Conservation (phyloP, 2,888 invertebrate genomes). For the Cenopis cana region DNA sequence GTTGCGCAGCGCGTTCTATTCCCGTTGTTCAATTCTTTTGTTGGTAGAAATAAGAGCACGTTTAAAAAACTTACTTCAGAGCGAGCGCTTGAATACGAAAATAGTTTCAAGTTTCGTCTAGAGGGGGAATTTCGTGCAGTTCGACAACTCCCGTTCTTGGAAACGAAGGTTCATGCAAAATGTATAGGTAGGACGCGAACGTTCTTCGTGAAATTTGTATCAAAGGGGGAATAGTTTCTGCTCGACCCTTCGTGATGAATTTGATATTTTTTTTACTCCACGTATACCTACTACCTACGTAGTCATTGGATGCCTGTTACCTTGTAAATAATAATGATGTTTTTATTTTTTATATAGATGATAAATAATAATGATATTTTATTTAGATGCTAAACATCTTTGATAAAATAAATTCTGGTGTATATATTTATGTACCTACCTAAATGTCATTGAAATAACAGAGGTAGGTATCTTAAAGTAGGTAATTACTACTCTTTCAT, state of each 20-base stretch:
- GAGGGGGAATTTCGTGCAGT: constrained; percentile 55
- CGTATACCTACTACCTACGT: neutral
- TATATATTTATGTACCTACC: too few relatives aligned
- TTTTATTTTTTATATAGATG: too few relatives aligned
- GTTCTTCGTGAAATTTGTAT: constrained; percentile 64
- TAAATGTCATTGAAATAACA: too few relatives aligned
- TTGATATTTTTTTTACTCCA: constrained; percentile 62
- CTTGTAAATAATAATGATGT: constrained; percentile 13
- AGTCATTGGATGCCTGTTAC: neutral
- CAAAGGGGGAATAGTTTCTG: constrained; percentile 59
- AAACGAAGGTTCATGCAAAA: constrained; percentile 75
- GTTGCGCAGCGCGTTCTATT: constrained; percentile 14
- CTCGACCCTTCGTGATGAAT: constrained; percentile 57
- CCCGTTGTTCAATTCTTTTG: constrained; percentile 21
- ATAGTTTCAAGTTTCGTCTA: constrained; percentile 61
- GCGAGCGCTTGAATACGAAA: constrained; percentile 52
- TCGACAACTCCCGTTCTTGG: constrained; percentile 51
- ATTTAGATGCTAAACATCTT: too few relatives aligned
- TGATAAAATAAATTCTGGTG: too few relatives aligned
- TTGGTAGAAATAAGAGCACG: constrained; percentile 33
- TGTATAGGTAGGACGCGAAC: constrained; percentile 66
- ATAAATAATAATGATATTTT: too few relatives aligned
- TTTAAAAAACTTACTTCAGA: constrained; percentile 36
- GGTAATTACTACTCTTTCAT: too few relatives aligned
- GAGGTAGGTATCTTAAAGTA: too few relatives aligned